Base-by-base conservation (phyloP, 2,888 invertebrate genomes). In the Hoplodrina ambigua region DNA sequence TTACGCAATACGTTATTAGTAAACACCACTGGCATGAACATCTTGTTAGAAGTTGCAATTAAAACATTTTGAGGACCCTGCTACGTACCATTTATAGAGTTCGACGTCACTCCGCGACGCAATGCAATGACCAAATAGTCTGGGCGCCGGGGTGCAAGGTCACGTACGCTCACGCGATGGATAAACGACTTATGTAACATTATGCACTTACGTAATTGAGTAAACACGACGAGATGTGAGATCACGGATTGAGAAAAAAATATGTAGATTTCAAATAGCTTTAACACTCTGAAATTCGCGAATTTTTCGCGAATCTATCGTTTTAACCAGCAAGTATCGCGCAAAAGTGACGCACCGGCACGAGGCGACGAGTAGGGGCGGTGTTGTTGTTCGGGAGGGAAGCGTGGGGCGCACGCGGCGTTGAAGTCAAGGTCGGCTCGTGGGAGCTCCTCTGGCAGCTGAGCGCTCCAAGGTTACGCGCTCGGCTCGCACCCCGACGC, bases 361-460 rank as follows among this genome's bases (percentile, higher is more conserved):
- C 79, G 79, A 79, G 78, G 79, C 74, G 72, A 46, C 78, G 75
- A 69, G 75, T 80, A 81, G 76, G 77, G 73, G 83, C 83, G 81
- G 81, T 87, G 84, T 87, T 88, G 77, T 87, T 84, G 86, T 83
- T 72, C 81, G 83, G 75, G 82, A 78, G 83, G 81, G 79, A 74
- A 84, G 75, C 78, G 84, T 68, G 76, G 72, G 74, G 85, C 86
- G 86, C 85, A 85, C 75, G 82, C 81, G 81, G 86, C 78, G 72
- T 79, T 82, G 82, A 86, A 90, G 90, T 93, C 93, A 93, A 93
- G 93, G 94, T 88, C 89, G 83, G 69, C 70, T 82, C 66, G 86
- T 80, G 87, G 87, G 89, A 90, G 89, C 90, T 89, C 80, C 88
- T 87, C 80, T 82, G 67, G 83, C 84, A 81, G 82, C 87, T 89